Evolutionary conservation across 2,888 invertebrate species (phyloP), one percentile per base, ranked within the genome.

Genomic region (Gymnosoma rotundatum): DNA sequence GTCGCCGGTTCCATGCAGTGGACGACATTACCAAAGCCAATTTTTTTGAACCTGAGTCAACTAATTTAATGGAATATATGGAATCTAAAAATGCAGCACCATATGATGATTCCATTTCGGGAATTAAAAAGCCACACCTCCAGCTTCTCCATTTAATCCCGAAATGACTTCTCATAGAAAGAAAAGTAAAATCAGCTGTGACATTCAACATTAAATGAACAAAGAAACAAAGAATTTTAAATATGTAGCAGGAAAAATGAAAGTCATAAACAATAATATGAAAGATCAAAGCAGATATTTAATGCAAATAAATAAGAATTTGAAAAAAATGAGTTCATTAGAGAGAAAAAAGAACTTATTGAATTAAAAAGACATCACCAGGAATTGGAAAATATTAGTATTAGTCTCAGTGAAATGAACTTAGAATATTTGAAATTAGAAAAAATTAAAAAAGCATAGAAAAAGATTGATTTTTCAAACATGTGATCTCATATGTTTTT

Each of bases 401-500:
- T 58, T 10, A 45, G 38, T 38, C n/a, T 10, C n/a, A 69, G 42
- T n/a, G 42, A 69, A 69, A 38, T 69, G 36, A 69, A 69, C 25
- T 21, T 48, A 21, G 42, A 58, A n/a, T 70, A 48, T 32, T 54
- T 70, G 9, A 70, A 70, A 58, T 58, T 58, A 2, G 70, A 58
- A 16, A 42, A 60, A 45, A 42, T 45, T 16, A 70, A 58, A 45
- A 42, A 61, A n/a, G n/a, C n/a, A n/a, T n/a, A n/a, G n/a, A n/a
- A n/a, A n/a, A n/a, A n/a, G n/a, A n/a, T n/a, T n/a, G n/a, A n/a
- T n/a, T n/a, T n/a, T n/a, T n/a, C n/a, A n/a, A n/a, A n/a, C n/a
- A n/a, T n/a, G n/a, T n/a, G n/a, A n/a, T n/a, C n/a, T n/a, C n/a
- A n/a, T n/a, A n/a, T n/a, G n/a, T n/a, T n/a, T n/a, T n/a, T n/a